These are phyloP conservation scores for Dendrolimus kikuchii DNA, from an alignment of 1,140 invertebrate genomes.

Conservation along the genomic window DNA sequence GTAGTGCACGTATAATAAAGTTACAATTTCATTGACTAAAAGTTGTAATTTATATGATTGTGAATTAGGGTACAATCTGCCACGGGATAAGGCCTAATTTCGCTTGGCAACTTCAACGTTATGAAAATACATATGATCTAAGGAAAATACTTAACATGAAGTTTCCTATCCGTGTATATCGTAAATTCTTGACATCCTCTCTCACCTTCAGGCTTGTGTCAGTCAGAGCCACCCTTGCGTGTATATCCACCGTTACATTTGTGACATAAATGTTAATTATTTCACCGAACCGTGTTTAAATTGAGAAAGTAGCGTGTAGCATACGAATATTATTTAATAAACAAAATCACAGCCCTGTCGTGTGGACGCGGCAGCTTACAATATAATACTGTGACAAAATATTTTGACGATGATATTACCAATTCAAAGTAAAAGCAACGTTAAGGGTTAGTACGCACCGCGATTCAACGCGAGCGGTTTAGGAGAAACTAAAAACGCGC, in stretches of 20 bases:
- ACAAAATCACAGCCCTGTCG: slow-evolving; percentile 22
- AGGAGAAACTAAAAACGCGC: too few species aligned
- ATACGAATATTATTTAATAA: neutral
- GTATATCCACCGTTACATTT: slow-evolving; percentile 2
- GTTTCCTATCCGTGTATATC: too few species aligned
- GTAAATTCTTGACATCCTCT: neutral
- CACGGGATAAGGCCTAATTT: too few species aligned
- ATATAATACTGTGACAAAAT: slow-evolving; percentile 43
- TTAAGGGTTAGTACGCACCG: slow-evolving; percentile 4
- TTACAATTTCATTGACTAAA: too few species aligned
- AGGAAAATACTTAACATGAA: too few species aligned
- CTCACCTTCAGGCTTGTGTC: slow-evolving; percentile 3
- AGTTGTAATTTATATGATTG: too few species aligned
- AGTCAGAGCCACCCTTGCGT: slow-evolving; percentile 3
- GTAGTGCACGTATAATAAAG: too few species aligned
- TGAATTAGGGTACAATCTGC: too few species aligned
- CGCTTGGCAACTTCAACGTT: too few species aligned
- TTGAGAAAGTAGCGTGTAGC: slow-evolving; percentile 1
- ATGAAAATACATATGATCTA: too few species aligned
- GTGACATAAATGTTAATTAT: slow-evolving; percentile 1
- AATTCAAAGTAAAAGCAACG: slow-evolving; percentile 17
- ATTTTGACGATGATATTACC: slow-evolving; percentile 20
- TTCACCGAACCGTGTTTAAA: slow-evolving; percentile 4
- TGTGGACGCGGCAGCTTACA: slow-evolving; percentile 31
- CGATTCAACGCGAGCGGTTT: too few species aligned